phyloP scores from a whole-genome alignment of 1,140 invertebrate species.

The Drosophila parabipectinata region DNA sequence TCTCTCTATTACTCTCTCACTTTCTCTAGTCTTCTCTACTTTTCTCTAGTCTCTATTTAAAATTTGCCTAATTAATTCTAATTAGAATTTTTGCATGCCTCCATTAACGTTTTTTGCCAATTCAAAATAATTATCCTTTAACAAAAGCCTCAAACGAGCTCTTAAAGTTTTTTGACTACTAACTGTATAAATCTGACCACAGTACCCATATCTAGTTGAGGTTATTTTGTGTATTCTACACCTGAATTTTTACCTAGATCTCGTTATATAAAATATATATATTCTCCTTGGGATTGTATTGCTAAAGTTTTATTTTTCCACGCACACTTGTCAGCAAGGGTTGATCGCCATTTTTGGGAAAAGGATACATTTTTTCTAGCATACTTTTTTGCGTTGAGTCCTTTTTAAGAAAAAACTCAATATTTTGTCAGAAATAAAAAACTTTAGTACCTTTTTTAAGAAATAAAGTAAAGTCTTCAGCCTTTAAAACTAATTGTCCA shows the following conservation, averaged over 20 bases:
- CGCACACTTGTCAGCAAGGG: conserved; percentile 38
- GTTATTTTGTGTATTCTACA: conserved; percentile 54
- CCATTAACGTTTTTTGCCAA: conserved; percentile 37
- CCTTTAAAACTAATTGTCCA: no score
- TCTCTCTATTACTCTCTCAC: conserved; percentile 37
- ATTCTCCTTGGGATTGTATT: conserved; percentile 29
- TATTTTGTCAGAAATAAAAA: no score
- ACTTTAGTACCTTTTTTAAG: not conserved
- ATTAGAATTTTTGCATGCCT: conserved; percentile 73
- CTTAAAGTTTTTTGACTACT: conserved; percentile 41
- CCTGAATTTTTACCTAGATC: conserved; percentile 37
- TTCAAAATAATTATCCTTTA: conserved; percentile 1
- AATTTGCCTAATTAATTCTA: conserved; percentile 24
- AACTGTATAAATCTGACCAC: conserved; percentile 47
- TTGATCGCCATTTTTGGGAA: conserved; percentile 27
- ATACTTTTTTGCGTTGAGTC: not conserved
- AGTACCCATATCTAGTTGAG: conserved; percentile 43
- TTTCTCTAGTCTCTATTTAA: conserved; percentile 21
- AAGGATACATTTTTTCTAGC: not conserved
- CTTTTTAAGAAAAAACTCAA: not conserved
- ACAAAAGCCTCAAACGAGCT: conserved; percentile 43
- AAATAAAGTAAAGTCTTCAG: not conserved
- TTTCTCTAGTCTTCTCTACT: conserved; percentile 20
- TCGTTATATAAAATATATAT: conserved; percentile 16
- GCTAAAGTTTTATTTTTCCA: conserved; percentile 5